phyloP scores from a whole-genome alignment of 1,140 invertebrate species.

The Calosoma granatense region DNA sequence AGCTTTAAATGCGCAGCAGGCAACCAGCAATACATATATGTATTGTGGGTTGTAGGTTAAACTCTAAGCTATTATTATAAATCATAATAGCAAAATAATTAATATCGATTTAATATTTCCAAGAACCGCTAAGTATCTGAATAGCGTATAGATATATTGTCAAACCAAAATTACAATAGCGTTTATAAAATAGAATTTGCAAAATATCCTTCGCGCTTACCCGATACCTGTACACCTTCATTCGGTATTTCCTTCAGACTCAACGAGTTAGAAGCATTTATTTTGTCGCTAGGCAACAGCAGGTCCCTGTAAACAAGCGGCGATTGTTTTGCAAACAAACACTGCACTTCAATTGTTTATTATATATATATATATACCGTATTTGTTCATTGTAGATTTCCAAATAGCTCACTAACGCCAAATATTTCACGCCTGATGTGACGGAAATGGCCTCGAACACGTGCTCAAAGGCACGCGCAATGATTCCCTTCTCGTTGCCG shows the following conservation, averaged over 20 bases:
- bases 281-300: constrained; percentile 28
- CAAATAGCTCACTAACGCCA: constrained; percentile 83
- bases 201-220: too few relatives aligned
- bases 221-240: constrained; percentile 70
- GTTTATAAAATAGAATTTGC: too few relatives aligned
- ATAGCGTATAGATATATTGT: too few relatives aligned
- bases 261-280: constrained; percentile 30
- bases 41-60: too few relatives aligned
- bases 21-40: too few relatives aligned
- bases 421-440: constrained; percentile 67
- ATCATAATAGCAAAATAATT: too few relatives aligned
- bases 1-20: too few relatives aligned
- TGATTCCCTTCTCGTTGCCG: constrained; percentile 55
- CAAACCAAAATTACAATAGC: too few relatives aligned
- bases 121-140: too few relatives aligned
- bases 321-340: neutral
- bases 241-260: constrained; percentile 72
- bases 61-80: too few relatives aligned
- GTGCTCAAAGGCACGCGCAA: constrained; percentile 82
- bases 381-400: constrained; percentile 92
- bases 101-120: too few relatives aligned
- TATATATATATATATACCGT: constrained; percentile 58
- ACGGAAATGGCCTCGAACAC: constrained; percentile 86
- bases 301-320: constrained; percentile 25
- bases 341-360: constrained; percentile 36